Conservation (phyloP, 1,140 invertebrate genomes). For the Penaeus vannamei region DNA sequence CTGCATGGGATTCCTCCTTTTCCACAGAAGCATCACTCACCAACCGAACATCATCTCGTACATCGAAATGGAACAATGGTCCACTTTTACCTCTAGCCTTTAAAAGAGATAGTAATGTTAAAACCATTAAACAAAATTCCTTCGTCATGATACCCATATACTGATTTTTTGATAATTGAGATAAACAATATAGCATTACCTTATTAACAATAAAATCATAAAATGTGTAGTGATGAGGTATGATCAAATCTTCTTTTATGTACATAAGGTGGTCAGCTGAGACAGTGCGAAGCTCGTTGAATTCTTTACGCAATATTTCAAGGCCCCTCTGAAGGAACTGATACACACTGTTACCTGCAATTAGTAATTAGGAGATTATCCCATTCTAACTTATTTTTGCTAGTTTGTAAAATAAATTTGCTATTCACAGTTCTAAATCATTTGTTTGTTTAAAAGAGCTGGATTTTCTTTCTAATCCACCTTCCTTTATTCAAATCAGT, state of each 20-base stretch:
- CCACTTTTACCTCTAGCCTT: constrained; percentile 97
- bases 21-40: constrained; percentile 96
- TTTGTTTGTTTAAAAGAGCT: too few species aligned
- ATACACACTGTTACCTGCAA: constrained; percentile 92
- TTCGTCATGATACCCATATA: background rate
- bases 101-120: constrained; percentile 44
- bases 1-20: constrained; percentile 80
- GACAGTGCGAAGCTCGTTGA: constrained; percentile 96
- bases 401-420: too few species aligned
- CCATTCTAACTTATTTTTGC: too few species aligned
- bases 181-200: constrained; percentile 72
- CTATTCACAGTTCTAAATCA: too few species aligned
- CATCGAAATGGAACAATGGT: constrained; percentile 97
- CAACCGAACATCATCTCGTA: constrained; percentile 95
- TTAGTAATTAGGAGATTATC: background rate
- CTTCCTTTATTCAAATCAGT: too few species aligned
- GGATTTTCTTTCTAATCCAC: too few species aligned
- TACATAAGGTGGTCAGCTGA: constrained; percentile 99
- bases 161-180: background rate
- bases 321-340: constrained; percentile 96
- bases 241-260: constrained; percentile 98
- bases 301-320: constrained; percentile 94
- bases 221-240: constrained; percentile 99
- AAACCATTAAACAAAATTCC: background rate
- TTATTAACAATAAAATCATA: constrained; percentile 99